Conservation (phyloP, 2,888 invertebrate genomes). For the Labia minor region DNA sequence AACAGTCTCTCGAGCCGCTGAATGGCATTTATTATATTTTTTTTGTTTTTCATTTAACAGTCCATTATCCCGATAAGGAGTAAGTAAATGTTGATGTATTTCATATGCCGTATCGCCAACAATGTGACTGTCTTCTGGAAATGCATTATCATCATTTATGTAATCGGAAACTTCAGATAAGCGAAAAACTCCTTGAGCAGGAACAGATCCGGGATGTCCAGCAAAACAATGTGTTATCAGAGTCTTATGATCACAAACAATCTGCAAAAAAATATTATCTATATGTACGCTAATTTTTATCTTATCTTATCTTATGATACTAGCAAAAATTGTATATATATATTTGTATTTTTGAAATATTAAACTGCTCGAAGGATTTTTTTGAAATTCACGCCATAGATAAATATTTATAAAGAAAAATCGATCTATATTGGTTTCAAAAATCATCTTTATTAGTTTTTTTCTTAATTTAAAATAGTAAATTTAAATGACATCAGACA, state of each 20-base stretch:
- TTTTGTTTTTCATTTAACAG: conserved; percentile 16
- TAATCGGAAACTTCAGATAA: not conserved
- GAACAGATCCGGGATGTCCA: conserved; percentile 17
- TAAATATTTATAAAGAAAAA: no score
- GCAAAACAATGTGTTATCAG: conserved; percentile 16
- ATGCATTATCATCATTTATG: not conserved
- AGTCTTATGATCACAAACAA: conserved; percentile 16
- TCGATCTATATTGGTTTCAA: no score
- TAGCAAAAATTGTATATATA: no score
- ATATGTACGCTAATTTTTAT: no score
- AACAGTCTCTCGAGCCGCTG: not conserved
- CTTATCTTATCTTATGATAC: no score
- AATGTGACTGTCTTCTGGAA: not conserved
- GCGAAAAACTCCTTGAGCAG: conserved; percentile 14
- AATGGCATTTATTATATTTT: conserved; percentile 17
- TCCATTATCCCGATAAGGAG: conserved; percentile 18
- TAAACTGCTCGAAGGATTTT: no score
- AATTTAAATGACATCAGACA: no score
- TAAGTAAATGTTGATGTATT: not conserved
- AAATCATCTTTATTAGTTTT: no score
- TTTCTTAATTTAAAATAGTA: no score
- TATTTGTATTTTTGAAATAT: no score
- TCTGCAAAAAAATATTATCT: conserved; percentile 13
- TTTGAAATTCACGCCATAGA: no score
- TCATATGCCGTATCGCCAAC: conserved; percentile 18